Conservation (phyloP, 2,113 vertebrate species). For the chimpanzee (Pan troglodytes) region NHGRI_mPanTro3-v2.1_pri NC_072398.2:90135501-90136000, state of each 20-base stretch:
- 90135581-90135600: not conserved
- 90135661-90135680: conserved; percentile 5
- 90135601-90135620: not conserved
- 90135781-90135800: not conserved
- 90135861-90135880: not conserved
- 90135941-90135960: not conserved
- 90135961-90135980: not conserved
- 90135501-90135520: too few species aligned
- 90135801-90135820: not conserved
- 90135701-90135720: not conserved
- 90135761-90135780: accelerated
- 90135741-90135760: not conserved
- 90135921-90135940: not conserved
- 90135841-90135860: not conserved
- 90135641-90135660: not conserved
- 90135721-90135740: not conserved
- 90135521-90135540: too few species aligned
- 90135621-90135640: not conserved
- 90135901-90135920: not conserved
- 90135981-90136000: not conserved
- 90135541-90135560: not conserved
- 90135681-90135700: not conserved
- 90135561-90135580: not conserved
- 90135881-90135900: not conserved
- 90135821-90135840: not conserved